These are phyloP conservation scores for Myocastor coypus DNA, from an alignment of 2,113 vertebrate species.

Conservation along the genomic window DNA sequence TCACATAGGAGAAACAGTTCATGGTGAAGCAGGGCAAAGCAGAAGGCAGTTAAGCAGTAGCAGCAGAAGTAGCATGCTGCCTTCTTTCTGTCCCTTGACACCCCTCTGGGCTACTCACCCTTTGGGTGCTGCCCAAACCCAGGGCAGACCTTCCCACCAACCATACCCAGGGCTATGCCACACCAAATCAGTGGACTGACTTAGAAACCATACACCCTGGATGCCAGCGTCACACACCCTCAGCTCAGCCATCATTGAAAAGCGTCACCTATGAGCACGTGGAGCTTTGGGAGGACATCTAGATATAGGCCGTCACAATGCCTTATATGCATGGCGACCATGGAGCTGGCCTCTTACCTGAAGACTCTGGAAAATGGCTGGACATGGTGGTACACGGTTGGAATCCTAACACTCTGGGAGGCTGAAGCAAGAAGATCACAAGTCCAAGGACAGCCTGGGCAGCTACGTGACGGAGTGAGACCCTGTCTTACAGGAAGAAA, in stretches of 20 bases:
- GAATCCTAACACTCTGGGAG: background rate
- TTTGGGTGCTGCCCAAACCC: background rate
- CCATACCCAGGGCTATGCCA: background rate
- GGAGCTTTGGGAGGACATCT: background rate
- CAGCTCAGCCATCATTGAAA: background rate
- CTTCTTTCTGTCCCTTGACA: background rate
- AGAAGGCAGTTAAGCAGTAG: background rate
- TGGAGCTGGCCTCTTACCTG: fast-evolving
- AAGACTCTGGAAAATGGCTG: background rate
- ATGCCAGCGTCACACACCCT: background rate
- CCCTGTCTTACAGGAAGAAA: background rate
- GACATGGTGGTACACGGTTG: background rate
- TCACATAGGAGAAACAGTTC: background rate
- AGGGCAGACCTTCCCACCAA: background rate
- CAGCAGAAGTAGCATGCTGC: background rate
- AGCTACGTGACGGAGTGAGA: background rate
- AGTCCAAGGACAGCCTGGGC: background rate
- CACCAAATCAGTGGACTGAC: background rate
- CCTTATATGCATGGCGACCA: fast-evolving
- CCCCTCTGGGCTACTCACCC: background rate
- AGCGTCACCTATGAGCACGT: background rate
- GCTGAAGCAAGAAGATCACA: background rate
- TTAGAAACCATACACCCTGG: background rate
- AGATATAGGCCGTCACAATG: background rate
- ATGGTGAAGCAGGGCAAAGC: background rate